Base-by-base conservation (phyloP, 92 coral and sea anemone genomes). In the Epizoanthus rinbou region DNA sequence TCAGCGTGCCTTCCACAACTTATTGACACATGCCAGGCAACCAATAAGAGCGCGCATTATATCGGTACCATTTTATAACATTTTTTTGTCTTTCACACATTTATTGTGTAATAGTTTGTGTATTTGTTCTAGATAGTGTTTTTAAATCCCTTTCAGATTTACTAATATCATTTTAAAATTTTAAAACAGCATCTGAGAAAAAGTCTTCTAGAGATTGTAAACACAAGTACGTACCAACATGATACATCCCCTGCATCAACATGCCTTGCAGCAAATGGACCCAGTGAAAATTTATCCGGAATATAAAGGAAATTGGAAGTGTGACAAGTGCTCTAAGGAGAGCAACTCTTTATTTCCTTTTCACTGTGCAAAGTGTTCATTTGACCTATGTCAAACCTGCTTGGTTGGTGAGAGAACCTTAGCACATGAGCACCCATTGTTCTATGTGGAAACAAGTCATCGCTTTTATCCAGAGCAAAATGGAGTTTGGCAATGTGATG, bases 401-500 rank as follows among this genome's bases (percentile, higher is more conserved):
- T 19, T 64, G 5, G 37, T n/a, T 50, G 88, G 85, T 21, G 56
- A 79, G 54, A 71, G 8, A 58, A 72, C 87, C 23, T 56, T 37
- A 14, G 86, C 91, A 1, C 97, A 93, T 63, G 73, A 31, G 15
- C 97, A 93, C 67, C 89, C 84, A 9, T 84, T 93, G 60, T 85
- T 3, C 52, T 78, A 74, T 57, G 66, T 89, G 47, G 89, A 84
- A 43, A 74, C 85, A 54, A 73, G 93, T 67, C 74, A 80, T 28
- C 69, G 73, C 18, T 66, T 66, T 81, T 84, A 88, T 70, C 91
- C 79, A 54, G 64, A 69, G 21, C 74, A 39, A 15, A 84, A 74
- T 60, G 90, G 90, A 10, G 72, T 53, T 8, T 94, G 98, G 98
- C 85, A 74, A 31, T 96, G 99, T 67, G 73, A 80, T 67, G 91